Evolutionary conservation across 2,888 invertebrate species (phyloP).

Genomic region (Drosophila macrospina): DNA sequence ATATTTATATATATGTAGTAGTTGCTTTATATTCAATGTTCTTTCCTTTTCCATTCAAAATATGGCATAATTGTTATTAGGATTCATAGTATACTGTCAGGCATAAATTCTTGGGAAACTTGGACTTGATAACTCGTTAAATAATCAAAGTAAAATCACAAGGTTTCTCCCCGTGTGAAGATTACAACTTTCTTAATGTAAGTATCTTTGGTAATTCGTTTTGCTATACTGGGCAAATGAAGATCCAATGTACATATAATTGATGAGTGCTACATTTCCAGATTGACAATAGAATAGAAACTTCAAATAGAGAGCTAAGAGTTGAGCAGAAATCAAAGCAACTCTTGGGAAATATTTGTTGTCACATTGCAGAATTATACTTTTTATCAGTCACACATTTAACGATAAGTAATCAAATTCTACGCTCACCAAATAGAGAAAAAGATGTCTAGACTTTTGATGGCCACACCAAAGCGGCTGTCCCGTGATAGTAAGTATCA

Average conservation of each 20-base stretch:
- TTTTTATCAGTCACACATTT: slow-evolving; percentile 39
- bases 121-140: not conserved
- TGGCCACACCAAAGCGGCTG: slow-evolving; percentile 32
- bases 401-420: slow-evolving; percentile 27
- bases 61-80: not conserved
- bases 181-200: not conserved
- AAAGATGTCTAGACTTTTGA: slow-evolving; percentile 54
- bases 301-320: not conserved
- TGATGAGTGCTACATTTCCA: not conserved
- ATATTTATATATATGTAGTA: not conserved
- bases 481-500: slow-evolving; percentile 47
- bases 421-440: slow-evolving; percentile 16
- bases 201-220: not conserved
- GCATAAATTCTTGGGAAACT: too few species aligned
- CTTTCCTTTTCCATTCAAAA: not conserved
- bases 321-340: slow-evolving; percentile 34
- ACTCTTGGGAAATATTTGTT: slow-evolving; percentile 23
- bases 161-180: not conserved
- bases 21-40: too few species aligned
- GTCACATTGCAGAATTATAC: slow-evolving; percentile 20
- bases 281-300: not conserved
- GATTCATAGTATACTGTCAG: not conserved
- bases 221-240: not conserved
- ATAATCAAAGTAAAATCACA: slow-evolving; percentile 1
- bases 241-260: not conserved